phyloP scores from a whole-genome alignment of 2,113 vertebrate species.

The Nematolebias whitei region DNA sequence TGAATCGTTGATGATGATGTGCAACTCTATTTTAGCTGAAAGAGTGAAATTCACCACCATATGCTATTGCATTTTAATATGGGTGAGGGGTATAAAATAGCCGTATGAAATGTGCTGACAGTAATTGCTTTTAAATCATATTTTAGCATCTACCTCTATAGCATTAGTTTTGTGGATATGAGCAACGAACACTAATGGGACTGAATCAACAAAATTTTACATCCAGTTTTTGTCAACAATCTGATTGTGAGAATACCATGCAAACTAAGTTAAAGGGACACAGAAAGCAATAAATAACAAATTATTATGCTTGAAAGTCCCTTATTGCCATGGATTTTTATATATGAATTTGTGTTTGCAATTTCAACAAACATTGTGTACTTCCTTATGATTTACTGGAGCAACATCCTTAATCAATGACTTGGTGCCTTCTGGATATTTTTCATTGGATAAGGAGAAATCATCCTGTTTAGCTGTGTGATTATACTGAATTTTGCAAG shows the following conservation, averaged over 20 bases:
- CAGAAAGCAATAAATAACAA: background rate
- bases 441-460: background rate
- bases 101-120: background rate
- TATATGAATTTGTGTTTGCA: background rate
- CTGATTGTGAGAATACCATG: background rate
- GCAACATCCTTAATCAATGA: constrained; percentile 11
- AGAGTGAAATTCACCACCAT: background rate
- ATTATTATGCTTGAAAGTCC: background rate
- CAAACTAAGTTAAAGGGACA: constrained; percentile 9
- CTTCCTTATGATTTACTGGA: constrained; percentile 1
- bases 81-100: background rate
- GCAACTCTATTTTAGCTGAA: background rate
- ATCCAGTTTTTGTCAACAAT: background rate
- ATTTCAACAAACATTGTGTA: background rate
- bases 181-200: background rate
- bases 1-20: constrained; percentile 8
- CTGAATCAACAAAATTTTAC: constrained; percentile 2
- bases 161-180: background rate
- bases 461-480: constrained; percentile 5
- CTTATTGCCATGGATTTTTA: background rate
- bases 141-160: constrained; percentile 1
- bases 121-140: constrained; percentile 18
- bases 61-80: constrained; percentile 4
- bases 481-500: constrained; percentile 20
- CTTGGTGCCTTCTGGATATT: background rate